Evolutionary conservation across 2,113 vertebrate species (phyloP).

Genomic region (Porphyrio hochstetteri): DNA sequence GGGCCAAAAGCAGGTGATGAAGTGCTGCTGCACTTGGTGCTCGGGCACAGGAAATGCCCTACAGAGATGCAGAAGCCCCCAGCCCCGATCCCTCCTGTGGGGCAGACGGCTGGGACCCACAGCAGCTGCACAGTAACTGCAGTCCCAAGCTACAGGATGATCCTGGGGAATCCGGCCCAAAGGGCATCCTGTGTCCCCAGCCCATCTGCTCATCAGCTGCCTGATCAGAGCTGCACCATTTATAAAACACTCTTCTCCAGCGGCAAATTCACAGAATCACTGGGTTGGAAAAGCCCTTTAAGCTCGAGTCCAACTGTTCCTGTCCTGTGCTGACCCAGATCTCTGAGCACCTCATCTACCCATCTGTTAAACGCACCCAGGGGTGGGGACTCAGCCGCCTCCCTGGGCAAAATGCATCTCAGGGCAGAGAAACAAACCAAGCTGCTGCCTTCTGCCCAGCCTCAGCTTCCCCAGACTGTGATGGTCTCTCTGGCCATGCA

Average conservation of each 20-base stretch:
- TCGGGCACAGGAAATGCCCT: background rate
- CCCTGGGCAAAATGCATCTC: no score
- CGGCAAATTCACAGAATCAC: no score
- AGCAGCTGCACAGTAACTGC: background rate
- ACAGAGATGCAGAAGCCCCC: background rate
- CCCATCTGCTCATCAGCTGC: rapidly evolving
- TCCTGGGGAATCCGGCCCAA: background rate
- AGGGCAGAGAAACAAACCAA: background rate
- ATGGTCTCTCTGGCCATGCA: background rate
- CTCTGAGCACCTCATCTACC: no score
- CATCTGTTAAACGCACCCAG: no score
- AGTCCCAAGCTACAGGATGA: no score
- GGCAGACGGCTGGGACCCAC: background rate
- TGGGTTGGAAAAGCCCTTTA: no score
- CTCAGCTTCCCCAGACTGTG: no score
- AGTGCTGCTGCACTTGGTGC: no score
- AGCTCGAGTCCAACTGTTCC: no score
- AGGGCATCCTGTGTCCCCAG: background rate
- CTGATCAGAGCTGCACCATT: rapidly evolving
- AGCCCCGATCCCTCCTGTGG: rapidly evolving
- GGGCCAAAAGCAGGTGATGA: background rate
- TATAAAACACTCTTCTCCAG: background rate
- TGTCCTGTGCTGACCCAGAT: no score
- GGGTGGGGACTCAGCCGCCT: no score
- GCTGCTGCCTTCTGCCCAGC: background rate